These are phyloP conservation scores for Oxystoma pomonae DNA, from an alignment of 2,888 invertebrate genomes.

Conservation along the genomic window DNA sequence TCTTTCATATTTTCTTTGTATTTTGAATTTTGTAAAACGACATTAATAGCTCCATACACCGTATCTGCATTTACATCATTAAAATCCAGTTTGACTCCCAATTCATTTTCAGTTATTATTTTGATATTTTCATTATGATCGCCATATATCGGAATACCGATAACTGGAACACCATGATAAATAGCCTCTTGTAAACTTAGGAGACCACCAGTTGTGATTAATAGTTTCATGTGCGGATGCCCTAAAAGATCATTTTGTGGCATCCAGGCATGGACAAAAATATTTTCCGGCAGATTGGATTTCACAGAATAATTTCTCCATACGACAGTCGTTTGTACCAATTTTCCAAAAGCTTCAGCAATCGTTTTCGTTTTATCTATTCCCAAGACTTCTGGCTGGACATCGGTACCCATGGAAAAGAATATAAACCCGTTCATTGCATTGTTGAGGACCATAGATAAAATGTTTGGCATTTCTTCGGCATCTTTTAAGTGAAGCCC, in stretches of 20 bases:
- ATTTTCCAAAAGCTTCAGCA: slow-evolving; percentile 38
- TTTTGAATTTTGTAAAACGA: slow-evolving; percentile 15
- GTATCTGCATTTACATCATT: slow-evolving; percentile 18
- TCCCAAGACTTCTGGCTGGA: slow-evolving; percentile 37
- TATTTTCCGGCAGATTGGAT: slow-evolving; percentile 40
- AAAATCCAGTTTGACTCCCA: slow-evolving; percentile 18
- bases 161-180: slow-evolving; percentile 16
- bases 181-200: slow-evolving; percentile 22
- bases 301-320: slow-evolving; percentile 45
- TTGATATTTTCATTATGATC: slow-evolving; percentile 19
- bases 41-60: slow-evolving; percentile 12
- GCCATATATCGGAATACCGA: slow-evolving; percentile 20
- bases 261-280: slow-evolving; percentile 43
- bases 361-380: slow-evolving; percentile 32
- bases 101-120: slow-evolving; percentile 15
- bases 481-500: slow-evolving; percentile 38
- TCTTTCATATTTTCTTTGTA: slow-evolving; percentile 17
- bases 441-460: slow-evolving; percentile 38
- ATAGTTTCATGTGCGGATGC: slow-evolving; percentile 14
- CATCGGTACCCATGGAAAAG: slow-evolving; percentile 43
- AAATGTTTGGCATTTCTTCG: slow-evolving; percentile 36
- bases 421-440: slow-evolving; percentile 42
- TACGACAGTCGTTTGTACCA: slow-evolving; percentile 41
- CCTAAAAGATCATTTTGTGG: slow-evolving; percentile 45
- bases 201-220: slow-evolving; percentile 19